A percentile compares a stretch with the other conserved stretches of the same genome.
These are phyloP conservation scores for Chionis minor DNA, from an alignment of 2,113 vertebrate species.

Conservation along the genomic window DNA sequence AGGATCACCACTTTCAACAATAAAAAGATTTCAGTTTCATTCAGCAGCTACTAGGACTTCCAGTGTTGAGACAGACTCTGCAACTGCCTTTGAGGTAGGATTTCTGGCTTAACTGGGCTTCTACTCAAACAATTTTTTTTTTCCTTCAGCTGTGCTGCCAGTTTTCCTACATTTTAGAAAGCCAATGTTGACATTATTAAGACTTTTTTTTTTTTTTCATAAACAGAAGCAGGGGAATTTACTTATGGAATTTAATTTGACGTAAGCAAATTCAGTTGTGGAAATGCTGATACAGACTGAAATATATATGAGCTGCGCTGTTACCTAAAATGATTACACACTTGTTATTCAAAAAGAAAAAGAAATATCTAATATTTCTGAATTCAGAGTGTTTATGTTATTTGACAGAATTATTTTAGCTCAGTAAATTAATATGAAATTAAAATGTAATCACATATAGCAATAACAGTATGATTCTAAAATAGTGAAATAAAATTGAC, in stretches of 20 bases:
- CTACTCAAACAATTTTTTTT: not conserved
- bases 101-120: conserved; percentile 11
- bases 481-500: not conserved
- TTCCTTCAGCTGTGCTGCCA: not conserved
- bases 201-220: not conserved
- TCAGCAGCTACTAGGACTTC: not conserved
- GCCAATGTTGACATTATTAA: not conserved
- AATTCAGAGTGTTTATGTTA: not conserved
- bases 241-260: not conserved
- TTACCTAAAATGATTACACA: not conserved
- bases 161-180: not conserved
- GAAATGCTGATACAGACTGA: not conserved
- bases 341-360: not conserved
- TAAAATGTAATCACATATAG: not conserved
- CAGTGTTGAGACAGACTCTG: not conserved
- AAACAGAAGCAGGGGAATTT: not conserved
- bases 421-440: not conserved
- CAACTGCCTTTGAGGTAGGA: not conserved
- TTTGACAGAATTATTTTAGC: not conserved
- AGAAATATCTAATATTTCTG: not conserved
- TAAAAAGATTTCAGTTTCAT: not conserved
- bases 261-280: not conserved
- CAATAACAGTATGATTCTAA: not conserved
- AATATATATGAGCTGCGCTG: not conserved
- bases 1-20: not conserved